Percentiles rank a stretch among this genome's conserved stretches.
These are phyloP conservation scores for Steinernema feltiae DNA, from an alignment of 1,140 invertebrate species.

Conservation along the genomic window DNA sequence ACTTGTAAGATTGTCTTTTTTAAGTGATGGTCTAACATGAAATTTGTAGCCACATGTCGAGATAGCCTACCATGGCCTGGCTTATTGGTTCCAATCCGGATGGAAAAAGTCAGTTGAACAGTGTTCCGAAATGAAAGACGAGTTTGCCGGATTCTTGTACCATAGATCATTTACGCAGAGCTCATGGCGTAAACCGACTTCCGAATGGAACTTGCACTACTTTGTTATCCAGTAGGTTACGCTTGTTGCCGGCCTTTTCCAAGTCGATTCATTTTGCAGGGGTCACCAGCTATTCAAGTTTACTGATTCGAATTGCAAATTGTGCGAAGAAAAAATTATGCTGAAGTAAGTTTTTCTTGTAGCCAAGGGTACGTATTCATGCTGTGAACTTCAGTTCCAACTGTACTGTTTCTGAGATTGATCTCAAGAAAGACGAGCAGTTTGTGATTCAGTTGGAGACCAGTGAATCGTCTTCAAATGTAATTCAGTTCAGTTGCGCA, in stretches of 20 bases:
- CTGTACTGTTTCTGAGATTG: not conserved
- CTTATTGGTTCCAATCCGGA: not conserved
- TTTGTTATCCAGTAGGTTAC: not conserved
- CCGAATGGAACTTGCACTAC: not conserved
- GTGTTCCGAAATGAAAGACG: not conserved
- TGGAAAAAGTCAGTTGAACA: not conserved
- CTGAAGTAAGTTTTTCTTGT: not conserved
- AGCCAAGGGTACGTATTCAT: too few species aligned
- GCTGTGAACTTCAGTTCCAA: too few species aligned
- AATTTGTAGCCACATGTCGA: not conserved
- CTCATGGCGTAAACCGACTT: not conserved
- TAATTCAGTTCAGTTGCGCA: not conserved
- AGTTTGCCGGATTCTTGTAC: slow-evolving; percentile 1
- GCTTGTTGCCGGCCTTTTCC: not conserved
- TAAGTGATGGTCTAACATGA: not conserved
- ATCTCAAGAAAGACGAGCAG: not conserved
- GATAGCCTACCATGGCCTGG: not conserved
- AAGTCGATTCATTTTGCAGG: not conserved
- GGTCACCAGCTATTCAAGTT: not conserved
- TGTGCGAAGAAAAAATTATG: not conserved
- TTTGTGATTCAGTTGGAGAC: not conserved
- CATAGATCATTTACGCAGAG: not conserved
- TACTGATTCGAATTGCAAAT: not conserved
- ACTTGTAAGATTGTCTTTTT: not conserved
- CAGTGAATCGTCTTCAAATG: not conserved